These are phyloP conservation scores for Yponomeuta malinellus DNA, from an alignment of 2,888 invertebrate genomes.

Conservation along the genomic window DNA sequence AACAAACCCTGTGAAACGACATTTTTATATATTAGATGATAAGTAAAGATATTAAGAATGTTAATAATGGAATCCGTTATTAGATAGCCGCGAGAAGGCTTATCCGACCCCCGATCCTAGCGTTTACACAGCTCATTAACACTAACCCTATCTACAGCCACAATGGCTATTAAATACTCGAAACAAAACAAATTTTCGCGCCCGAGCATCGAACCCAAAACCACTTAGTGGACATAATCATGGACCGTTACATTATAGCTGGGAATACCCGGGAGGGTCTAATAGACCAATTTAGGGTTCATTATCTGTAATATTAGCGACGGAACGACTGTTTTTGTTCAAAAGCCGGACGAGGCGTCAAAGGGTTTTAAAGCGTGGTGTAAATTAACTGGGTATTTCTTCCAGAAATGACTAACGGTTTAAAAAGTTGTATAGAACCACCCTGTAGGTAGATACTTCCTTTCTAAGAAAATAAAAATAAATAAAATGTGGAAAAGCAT, in stretches of 20 bases:
- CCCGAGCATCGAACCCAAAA: background rate
- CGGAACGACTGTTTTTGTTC: background rate
- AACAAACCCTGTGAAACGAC: no score
- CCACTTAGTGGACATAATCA: constrained; percentile 11
- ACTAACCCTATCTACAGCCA: background rate
- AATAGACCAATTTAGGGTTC: constrained; percentile 8
- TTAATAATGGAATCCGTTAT: no score
- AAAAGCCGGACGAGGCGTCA: background rate
- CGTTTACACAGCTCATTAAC: background rate
- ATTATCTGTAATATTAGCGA: constrained; percentile 10
- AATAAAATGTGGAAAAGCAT: no score
- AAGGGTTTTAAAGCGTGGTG: background rate
- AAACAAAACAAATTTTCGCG: constrained; percentile 3
- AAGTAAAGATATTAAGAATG: no score
- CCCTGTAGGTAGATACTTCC: no score
- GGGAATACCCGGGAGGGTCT: constrained; percentile 1
- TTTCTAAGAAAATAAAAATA: no score
- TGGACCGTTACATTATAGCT: constrained; percentile 4
- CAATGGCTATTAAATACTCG: background rate
- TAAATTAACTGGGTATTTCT: background rate
- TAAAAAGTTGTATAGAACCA: background rate
- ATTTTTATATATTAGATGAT: no score
- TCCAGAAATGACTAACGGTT: background rate
- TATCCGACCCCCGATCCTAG: background rate
- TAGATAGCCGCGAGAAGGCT: no score